Base-by-base conservation (phyloP, 53 echinoderm and acorn worm species). In the Astropecten irregularis region DNA sequence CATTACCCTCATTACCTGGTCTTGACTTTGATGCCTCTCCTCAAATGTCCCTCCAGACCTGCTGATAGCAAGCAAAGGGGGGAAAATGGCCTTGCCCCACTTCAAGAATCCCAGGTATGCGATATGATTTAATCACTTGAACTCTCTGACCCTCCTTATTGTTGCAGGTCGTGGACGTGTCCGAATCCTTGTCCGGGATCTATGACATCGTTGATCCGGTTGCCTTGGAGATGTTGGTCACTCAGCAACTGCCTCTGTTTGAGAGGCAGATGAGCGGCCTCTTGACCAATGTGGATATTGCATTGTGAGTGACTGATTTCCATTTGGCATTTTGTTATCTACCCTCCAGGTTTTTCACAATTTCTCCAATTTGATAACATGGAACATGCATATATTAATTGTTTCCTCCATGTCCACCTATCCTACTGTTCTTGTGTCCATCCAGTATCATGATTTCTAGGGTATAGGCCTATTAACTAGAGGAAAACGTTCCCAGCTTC, bases 221-320 rank as follows among this genome's bases (percentile, higher is more conserved):
- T 28, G 54, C 63, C 7, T 67, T 96, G 56, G 97, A 96, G 73
- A 74, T n/a, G 2, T 62, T 94, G 3, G 71, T 87, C 30, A 96
- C 97, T 27, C 68, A 89, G 40, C 89, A 92, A 62, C 87, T 93
- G 30, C 97, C 97, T 3, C 77, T 96, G 57, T 91, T 96, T 91
- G 97, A 96, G 55, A 89, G 93, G 21, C 97, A 96, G 49, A 93
- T 93, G 89, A 86, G 82, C 26, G 87, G 87, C 46, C 82, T 91
- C 36, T 63, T 96, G 46, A 91, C 90, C 54, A 94, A 96, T 34
- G 68, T 96, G 20, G 91, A 94, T 44, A 69, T 96, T 46, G 88
- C 91, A 18, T 93, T 77, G 96, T 96, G 68, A 93, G 96, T 95
- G 10, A 20, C 39, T 6, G 1, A 36, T 46, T 66, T n/a, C 3